Conservation (phyloP, 2,113 vertebrate species). For the Falcunculus frontatus region DNA sequence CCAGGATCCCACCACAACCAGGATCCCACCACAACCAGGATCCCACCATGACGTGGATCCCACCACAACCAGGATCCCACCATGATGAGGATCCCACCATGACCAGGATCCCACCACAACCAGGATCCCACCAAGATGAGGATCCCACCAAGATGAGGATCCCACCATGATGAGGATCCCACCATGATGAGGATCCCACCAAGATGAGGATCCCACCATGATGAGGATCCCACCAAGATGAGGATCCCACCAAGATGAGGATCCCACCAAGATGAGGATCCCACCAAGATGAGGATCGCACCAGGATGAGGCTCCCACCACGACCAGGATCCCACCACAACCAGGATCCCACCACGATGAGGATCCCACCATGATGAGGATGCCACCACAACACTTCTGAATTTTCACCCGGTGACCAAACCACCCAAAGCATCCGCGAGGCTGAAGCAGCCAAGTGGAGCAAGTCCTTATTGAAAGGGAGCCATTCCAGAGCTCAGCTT, state of each 20-base stretch:
- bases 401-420: rapidly evolving
- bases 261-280: rapidly evolving
- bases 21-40: rapidly evolving
- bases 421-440: background rate
- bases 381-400: background rate
- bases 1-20: rapidly evolving
- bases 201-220: rapidly evolving
- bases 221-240: rapidly evolving
- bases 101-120: rapidly evolving
- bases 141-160: background rate
- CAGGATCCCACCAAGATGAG: rapidly evolving
- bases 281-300: rapidly evolving
- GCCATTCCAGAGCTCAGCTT: rapidly evolving
- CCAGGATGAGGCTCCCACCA: rapidly evolving
- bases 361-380: background rate
- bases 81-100: rapidly evolving
- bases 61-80: rapidly evolving
- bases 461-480: background rate
- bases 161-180: background rate
- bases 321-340: rapidly evolving
- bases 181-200: background rate
- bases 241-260: rapidly evolving
- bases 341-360: rapidly evolving
- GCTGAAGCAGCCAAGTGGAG: background rate
- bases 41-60: no score